Evolutionary conservation across 2,797 vertebrate genomes (phyloP).

Genomic region (Coreius guichenoti): DNA sequence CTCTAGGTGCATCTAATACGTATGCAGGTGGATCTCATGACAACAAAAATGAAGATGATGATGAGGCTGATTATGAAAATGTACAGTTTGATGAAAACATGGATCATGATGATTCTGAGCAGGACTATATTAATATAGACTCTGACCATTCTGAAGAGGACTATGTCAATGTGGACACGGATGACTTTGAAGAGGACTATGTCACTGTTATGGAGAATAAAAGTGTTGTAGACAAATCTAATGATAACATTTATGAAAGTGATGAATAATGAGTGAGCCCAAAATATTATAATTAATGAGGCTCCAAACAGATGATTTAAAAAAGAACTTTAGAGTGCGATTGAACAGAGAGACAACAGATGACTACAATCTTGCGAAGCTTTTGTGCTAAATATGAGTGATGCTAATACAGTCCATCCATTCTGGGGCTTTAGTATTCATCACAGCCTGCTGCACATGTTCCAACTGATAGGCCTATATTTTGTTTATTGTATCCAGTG

Average conservation of each 20-base stretch:
- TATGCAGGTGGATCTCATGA: background rate
- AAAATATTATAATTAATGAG: background rate
- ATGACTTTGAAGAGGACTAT: background rate
- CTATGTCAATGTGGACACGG: background rate
- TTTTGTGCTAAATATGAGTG: background rate
- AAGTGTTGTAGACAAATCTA: background rate
- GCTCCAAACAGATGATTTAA: background rate
- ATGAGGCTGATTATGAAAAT: constrained; percentile 49
- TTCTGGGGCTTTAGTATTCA: background rate
- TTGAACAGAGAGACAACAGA: background rate
- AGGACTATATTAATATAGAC: background rate
- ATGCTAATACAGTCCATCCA: background rate
- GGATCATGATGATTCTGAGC: background rate
- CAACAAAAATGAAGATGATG: constrained; percentile 20
- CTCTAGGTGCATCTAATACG: background rate
- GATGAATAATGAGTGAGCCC: background rate
- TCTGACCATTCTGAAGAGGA: background rate
- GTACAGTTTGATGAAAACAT: background rate
- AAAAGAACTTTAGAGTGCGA: background rate
- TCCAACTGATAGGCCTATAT: background rate
- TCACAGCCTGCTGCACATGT: background rate
- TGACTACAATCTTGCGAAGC: background rate
- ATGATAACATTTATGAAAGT: constrained; percentile 14
- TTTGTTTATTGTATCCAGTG: background rate
- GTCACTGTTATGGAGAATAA: background rate